phyloP scores from a whole-genome alignment of 2,113 vertebrate species.

The Vimba vimba region DNA sequence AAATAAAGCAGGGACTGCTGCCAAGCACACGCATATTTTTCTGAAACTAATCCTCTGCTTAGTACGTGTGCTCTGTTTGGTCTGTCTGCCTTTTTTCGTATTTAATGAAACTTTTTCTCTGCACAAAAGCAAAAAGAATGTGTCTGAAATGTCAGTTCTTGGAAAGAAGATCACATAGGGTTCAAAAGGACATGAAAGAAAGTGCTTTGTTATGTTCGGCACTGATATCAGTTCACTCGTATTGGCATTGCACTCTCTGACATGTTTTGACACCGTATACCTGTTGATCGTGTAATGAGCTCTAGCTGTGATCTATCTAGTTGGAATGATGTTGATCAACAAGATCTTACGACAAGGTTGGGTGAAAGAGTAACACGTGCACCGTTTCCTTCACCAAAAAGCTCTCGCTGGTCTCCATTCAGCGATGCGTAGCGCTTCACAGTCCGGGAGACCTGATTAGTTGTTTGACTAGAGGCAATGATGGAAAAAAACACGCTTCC shows the following conservation, averaged over 20 bases:
- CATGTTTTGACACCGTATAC: not conserved
- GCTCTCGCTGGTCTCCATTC: constrained; percentile 3
- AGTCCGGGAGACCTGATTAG: constrained; percentile 14
- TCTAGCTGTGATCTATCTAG: not conserved
- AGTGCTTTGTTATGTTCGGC: not conserved
- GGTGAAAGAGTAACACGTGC: not conserved
- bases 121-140: constrained; percentile 35
- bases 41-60: not conserved
- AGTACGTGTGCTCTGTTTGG: constrained; percentile 27
- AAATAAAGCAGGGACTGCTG: constrained; percentile 14
- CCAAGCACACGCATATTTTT: constrained; percentile 26
- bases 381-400: not conserved
- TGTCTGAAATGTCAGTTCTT: constrained; percentile 45
- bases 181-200: not conserved
- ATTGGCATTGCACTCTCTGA: not conserved
- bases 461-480: constrained; percentile 20
- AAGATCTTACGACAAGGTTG: not conserved
- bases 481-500: constrained; percentile 29
- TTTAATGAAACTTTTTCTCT: constrained; percentile 54
- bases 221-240: not conserved
- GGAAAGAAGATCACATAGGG: constrained; percentile 52
- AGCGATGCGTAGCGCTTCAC: constrained; percentile 2
- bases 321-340: not conserved
- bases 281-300: not conserved
- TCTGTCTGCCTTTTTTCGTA: not conserved